A percentile compares a stretch with the other conserved stretches of the same genome.
phyloP scores from a whole-genome alignment of 2,888 invertebrate species.

The Chrysolina oricalcia region DNA sequence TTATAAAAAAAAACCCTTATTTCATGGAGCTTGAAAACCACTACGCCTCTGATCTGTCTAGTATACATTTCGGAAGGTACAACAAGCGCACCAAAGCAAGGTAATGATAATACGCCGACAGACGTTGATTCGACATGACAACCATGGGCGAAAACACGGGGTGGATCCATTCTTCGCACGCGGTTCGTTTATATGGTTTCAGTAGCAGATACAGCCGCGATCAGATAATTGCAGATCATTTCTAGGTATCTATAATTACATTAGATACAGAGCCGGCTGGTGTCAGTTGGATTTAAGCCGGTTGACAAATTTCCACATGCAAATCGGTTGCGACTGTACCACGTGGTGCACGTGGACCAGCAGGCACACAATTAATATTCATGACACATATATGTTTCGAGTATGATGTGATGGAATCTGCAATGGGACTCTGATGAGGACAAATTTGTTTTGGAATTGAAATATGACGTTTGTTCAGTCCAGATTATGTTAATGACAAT shows the following conservation, averaged over 20 bases:
- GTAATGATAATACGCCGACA: slow-evolving; percentile 16
- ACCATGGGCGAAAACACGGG: slow-evolving; percentile 16
- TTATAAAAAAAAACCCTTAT: no score
- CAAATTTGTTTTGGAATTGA: no score
- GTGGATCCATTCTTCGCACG: background rate
- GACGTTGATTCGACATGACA: slow-evolving; percentile 31
- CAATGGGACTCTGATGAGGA: no score
- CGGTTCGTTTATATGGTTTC: slow-evolving; percentile 25
- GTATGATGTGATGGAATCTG: no score
- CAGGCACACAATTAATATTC: background rate
- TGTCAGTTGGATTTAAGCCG: background rate
- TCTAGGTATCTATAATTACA: slow-evolving; percentile 20
- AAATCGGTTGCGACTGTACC: slow-evolving; percentile 9
- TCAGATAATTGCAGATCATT: slow-evolving; percentile 29
- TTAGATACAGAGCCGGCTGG: background rate
- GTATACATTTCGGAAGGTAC: background rate
- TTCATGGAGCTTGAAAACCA: no score
- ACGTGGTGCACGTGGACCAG: background rate
- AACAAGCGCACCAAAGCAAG: background rate
- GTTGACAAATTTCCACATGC: slow-evolving; percentile 10
- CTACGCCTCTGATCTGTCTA: background rate
- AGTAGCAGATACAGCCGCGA: slow-evolving; percentile 29
- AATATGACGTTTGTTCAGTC: no score
- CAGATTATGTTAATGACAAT: no score
- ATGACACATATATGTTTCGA: background rate